Evolutionary conservation across 2,113 vertebrate genomes (phyloP).

Genomic region (Labeo catla): DNA sequence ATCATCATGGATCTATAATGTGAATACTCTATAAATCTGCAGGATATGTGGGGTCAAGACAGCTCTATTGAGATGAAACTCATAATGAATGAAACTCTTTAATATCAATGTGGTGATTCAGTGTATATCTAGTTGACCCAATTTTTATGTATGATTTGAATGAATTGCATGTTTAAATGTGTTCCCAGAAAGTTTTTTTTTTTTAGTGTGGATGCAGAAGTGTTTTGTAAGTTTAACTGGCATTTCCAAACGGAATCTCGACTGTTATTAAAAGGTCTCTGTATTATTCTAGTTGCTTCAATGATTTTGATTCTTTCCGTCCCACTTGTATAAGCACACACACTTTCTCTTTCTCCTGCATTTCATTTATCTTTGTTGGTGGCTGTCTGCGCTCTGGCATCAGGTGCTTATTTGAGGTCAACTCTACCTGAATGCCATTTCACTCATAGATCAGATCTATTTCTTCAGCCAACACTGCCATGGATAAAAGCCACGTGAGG

Average conservation of each 20-base stretch:
- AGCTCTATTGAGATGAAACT: neutral
- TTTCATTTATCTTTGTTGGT: conserved; percentile 6
- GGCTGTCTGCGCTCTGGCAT: conserved; percentile 35
- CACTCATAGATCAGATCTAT: conserved; percentile 55
- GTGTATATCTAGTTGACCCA: neutral
- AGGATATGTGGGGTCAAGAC: neutral
- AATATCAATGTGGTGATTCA: neutral
- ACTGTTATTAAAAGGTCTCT: neutral
- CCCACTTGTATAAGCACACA: neutral
- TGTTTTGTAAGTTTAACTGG: neutral
- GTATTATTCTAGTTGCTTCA: neutral
- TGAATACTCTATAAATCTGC: neutral
- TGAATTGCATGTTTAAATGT: neutral
- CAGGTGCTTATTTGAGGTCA: conserved; percentile 34
- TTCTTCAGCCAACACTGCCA: conserved; percentile 51
- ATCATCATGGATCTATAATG: neutral
- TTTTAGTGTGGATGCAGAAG: neutral
- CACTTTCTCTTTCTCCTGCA: neutral
- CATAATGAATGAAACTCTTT: neutral
- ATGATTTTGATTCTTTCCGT: neutral
- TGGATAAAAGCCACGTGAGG: conserved; percentile 49
- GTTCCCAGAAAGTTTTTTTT: neutral
- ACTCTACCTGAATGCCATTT: conserved; percentile 51
- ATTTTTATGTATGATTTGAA: too few species aligned
- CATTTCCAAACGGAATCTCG: neutral